Evolutionary conservation across 2,113 vertebrate species (phyloP), one percentile per base, ranked within the genome.

Genomic region (Coturnix japonica): DNA sequence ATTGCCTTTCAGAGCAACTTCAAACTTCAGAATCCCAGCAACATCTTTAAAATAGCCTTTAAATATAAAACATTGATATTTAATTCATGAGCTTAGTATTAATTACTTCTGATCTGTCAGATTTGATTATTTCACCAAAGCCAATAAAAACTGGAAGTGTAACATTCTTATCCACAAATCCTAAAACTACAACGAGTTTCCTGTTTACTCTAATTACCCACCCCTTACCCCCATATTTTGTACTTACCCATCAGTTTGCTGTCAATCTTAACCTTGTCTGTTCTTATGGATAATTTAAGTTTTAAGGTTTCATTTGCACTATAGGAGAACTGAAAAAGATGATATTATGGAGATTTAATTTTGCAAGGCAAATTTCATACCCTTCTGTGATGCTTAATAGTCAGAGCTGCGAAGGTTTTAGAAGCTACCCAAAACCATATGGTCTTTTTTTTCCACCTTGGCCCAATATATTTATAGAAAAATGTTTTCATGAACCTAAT

Each of bases 231-330:
- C 41, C 3, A 0, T 89, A 61, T 84, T 85, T 85, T 79, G 89
- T 74, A 95, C 98, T 93, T 94, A 99, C 99, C 98, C 95, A 98
- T 98, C 66, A 99, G 96, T 23, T 97, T 98, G 97, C 99, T 99
- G 98, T 99, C 99, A 79, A 99, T 98, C 94, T 98, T 98, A 96
- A 96, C 98, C 39, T 82, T 74, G 9, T 89, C 96, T 70, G 97
- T 97, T 95, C 97, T 99, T 91, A 99, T 96, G 11, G 98, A 98
- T 95, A 99, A 98, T 35, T 98, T 97, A 72, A 99, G 94, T 73
- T 97, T 98, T 61, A 98, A 91, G 6, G 98, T 99, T 95, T 99
- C 99, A 78, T 97, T 98, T 96, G 97, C 94, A 54, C 98, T 96
- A 2, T 98, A 98, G 72, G 97, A 81, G 91, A 99, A 98, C 99